These are phyloP conservation scores for Peromyscus maniculatus DNA, from an alignment of 2,113 vertebrate species.

Conservation along the genomic window DNA sequence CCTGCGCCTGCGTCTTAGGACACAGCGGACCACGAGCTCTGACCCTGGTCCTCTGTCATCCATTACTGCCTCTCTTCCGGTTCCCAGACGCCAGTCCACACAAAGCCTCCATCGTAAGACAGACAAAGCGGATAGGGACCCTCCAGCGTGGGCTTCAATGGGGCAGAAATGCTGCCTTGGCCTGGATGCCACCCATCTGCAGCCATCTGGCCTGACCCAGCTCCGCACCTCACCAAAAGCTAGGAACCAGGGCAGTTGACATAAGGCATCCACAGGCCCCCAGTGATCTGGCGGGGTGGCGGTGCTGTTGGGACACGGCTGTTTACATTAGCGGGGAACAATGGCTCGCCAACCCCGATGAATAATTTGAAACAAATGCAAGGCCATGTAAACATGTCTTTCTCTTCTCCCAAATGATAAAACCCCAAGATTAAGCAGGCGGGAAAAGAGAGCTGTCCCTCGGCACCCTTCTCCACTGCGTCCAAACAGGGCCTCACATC, in stretches of 20 bases:
- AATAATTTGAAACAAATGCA: conserved; percentile 82
- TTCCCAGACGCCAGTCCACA: not conserved
- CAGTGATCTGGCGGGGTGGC: conserved; percentile 40
- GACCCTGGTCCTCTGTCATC: not conserved
- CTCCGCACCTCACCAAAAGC: not conserved
- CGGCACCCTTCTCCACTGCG: not conserved
- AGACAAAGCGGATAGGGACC: no score
- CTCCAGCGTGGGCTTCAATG: accelerated
- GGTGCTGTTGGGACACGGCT: conserved; percentile 49
- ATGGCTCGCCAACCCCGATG: conserved; percentile 75
- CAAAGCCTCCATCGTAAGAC: not conserved
- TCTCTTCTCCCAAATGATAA: conserved; percentile 67
- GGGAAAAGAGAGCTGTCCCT: conserved; percentile 27
- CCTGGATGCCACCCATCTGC: not conserved
- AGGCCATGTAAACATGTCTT: conserved; percentile 78
- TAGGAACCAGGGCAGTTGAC: not conserved
- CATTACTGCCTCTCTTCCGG: not conserved
- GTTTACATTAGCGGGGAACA: conserved; percentile 77
- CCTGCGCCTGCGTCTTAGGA: accelerated
- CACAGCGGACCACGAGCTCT: accelerated
- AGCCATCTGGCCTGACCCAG: not conserved
- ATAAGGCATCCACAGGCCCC: not conserved
- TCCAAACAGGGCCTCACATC: not conserved
- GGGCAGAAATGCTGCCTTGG: not conserved
- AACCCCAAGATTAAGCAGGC: conserved; percentile 64